Percentiles rank a stretch among this genome's conserved stretches.
Conservation (phyloP, 2,113 vertebrate genomes). For the Sigmodon hispidus region DNA sequence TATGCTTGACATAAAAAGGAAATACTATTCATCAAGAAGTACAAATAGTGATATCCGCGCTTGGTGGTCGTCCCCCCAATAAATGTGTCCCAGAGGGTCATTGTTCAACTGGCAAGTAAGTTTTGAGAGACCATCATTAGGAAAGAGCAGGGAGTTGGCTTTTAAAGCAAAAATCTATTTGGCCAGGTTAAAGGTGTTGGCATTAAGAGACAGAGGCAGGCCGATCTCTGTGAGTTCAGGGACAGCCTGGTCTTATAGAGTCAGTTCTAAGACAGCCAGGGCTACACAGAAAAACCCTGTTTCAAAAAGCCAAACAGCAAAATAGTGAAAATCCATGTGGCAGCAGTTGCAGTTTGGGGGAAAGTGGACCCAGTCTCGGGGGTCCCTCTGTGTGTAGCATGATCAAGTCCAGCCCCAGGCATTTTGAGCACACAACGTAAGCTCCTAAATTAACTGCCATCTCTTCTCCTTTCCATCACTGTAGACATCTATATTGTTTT, state of each 20-base stretch:
- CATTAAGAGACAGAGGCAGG: background rate
- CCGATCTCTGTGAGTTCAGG: background rate
- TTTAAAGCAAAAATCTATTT: slow-evolving; percentile 39
- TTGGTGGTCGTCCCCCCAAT: no score
- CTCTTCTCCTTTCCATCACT: background rate
- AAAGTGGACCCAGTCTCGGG: background rate
- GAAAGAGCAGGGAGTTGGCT: background rate
- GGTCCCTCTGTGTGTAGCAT: background rate
- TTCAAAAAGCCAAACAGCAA: background rate
- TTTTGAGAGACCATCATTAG: background rate
- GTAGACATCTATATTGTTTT: background rate
- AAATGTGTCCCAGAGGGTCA: background rate
- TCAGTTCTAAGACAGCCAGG: background rate
- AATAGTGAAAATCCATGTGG: background rate
- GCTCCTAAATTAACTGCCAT: no score
- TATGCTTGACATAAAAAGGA: background rate
- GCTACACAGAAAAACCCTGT: background rate
- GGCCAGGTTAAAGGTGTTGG: background rate
- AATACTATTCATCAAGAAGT: background rate
- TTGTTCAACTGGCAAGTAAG: background rate
- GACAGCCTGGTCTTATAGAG: background rate
- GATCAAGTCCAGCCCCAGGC: background rate
- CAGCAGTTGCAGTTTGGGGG: background rate
- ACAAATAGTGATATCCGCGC: background rate
- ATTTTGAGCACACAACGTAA: no score